Conservation (phyloP, 2,888 invertebrate genomes). For the Mythimna pallens region DNA sequence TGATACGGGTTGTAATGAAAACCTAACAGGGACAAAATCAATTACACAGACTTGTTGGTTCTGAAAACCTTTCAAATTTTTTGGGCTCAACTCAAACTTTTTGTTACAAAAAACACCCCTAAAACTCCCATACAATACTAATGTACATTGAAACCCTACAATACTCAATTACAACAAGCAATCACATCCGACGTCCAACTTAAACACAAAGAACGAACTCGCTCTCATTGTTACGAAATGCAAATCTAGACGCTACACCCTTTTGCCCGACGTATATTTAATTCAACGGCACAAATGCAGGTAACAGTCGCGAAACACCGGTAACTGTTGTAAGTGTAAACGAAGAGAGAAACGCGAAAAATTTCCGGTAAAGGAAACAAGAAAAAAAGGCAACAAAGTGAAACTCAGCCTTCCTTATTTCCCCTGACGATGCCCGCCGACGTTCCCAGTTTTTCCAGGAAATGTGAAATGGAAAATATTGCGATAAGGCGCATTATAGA, state of each 20-base stretch:
- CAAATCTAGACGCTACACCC: conserved; percentile 89
- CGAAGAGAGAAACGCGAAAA: conserved; percentile 88
- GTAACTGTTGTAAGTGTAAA: conserved; percentile 90
- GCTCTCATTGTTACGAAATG: conserved; percentile 87
- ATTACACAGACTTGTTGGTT: not conserved
- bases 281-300: conserved; percentile 86
- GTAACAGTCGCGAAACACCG: conserved; percentile 87
- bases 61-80: not conserved
- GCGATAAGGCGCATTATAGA: conserved; percentile 91
- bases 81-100: not conserved
- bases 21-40: no score
- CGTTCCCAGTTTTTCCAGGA: conserved; percentile 85
- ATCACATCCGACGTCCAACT: conserved; percentile 75
- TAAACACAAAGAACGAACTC: conserved; percentile 69
- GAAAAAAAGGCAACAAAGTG: conserved; percentile 87
- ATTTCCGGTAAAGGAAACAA: conserved; percentile 77
- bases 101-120: not conserved
- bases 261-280: conserved; percentile 88
- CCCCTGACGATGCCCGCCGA: conserved; percentile 88
- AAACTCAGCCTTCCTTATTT: conserved; percentile 90
- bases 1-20: no score
- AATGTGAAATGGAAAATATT: conserved; percentile 91
- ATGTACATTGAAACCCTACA: conserved; percentile 24
- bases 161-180: conserved; percentile 56
- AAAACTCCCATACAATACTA: conserved; percentile 22